These are phyloP conservation scores for Grallaria varia DNA, from an alignment of 2,113 vertebrate genomes.

Conservation along the genomic window DNA sequence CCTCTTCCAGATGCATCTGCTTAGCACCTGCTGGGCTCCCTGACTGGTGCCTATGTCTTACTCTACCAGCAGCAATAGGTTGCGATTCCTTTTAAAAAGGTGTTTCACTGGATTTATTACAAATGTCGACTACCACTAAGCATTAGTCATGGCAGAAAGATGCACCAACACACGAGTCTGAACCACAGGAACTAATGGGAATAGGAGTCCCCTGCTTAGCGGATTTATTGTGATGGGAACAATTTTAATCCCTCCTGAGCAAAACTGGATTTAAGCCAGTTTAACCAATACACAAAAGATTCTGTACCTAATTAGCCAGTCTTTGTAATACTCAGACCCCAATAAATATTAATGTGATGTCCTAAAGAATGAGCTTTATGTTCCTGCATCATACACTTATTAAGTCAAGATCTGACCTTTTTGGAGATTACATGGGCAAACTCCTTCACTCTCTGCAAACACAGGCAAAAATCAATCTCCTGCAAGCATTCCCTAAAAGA, in stretches of 20 bases:
- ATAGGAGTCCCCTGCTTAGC: not conserved
- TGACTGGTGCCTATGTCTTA: not conserved
- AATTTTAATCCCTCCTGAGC: conserved; percentile 19
- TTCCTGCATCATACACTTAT: conserved; percentile 49
- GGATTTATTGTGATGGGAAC: not conserved
- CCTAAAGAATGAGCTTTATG: conserved; percentile 45
- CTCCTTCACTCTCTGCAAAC: conserved; percentile 28
- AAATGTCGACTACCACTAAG: not conserved
- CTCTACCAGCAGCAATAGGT: not conserved
- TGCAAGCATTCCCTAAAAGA: not conserved
- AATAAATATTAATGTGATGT: conserved; percentile 50
- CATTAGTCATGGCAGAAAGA: not conserved
- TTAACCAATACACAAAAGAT: conserved; percentile 42
- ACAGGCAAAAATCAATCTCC: conserved; percentile 29
- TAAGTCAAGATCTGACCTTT: conserved; percentile 65
- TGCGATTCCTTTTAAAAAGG: not conserved
- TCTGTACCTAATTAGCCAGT: conserved; percentile 36
- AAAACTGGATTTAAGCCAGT: conserved; percentile 15
- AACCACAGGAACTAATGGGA: conserved; percentile 1
- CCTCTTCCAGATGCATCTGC: not conserved
- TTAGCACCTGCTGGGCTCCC: not conserved
- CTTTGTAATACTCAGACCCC: conserved; percentile 10
- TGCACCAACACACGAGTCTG: not conserved
- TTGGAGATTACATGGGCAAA: not conserved
- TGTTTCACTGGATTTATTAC: not conserved